phyloP scores from a whole-genome alignment of 2,888 invertebrate genomes.

The Cosmorhoe ocellata region DNA sequence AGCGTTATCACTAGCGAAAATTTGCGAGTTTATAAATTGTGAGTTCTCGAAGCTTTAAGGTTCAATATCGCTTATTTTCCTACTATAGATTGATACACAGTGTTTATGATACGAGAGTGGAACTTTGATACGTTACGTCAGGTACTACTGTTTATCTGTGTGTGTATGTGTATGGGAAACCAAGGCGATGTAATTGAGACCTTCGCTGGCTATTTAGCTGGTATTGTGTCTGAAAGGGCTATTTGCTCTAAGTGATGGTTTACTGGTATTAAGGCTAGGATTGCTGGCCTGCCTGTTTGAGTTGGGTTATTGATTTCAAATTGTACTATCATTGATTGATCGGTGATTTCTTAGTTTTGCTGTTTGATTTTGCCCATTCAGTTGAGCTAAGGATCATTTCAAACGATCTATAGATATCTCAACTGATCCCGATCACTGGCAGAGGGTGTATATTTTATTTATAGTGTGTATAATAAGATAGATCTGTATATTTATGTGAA shows the following conservation, averaged over 20 bases:
- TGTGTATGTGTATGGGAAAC: constrained; percentile 66
- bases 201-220: constrained; percentile 31
- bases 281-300: constrained; percentile 19
- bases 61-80: background rate
- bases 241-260: constrained; percentile 33
- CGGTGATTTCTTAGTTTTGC: background rate
- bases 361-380: background rate
- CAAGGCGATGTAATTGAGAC: constrained; percentile 50
- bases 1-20: background rate
- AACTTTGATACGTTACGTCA: background rate
- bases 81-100: background rate
- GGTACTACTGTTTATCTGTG: constrained; percentile 3
- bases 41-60: background rate
- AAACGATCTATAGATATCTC: no score
- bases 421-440: no score
- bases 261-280: constrained; percentile 16
- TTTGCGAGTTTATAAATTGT: background rate
- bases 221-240: constrained; percentile 30
- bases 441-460: no score
- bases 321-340: background rate
- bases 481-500: no score
- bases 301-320: constrained; percentile 25
- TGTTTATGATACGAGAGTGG: constrained; percentile 3
- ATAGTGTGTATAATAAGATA: no score
- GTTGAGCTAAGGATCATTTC: no score